These are phyloP conservation scores for Nothocercus julius DNA, from an alignment of 2,113 vertebrate species.

Conservation along the genomic window DNA sequence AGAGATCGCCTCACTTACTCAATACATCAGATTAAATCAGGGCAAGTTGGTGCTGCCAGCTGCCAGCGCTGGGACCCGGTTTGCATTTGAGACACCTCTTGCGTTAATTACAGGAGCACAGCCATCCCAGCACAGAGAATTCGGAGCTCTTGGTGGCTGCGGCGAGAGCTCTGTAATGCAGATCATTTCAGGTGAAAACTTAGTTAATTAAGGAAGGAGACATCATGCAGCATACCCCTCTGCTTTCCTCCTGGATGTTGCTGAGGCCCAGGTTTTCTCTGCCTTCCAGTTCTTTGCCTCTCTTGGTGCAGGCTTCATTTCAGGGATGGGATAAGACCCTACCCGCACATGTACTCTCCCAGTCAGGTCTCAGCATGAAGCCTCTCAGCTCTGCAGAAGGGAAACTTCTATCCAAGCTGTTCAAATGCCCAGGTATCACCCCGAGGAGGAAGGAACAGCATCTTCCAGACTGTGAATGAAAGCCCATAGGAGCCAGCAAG, in stretches of 20 bases:
- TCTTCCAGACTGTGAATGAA: not conserved
- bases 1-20: conserved; percentile 6
- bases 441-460: not conserved
- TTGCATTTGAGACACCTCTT: conserved; percentile 14
- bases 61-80: not conserved
- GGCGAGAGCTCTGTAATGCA: not conserved
- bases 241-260: not conserved
- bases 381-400: fast-evolving
- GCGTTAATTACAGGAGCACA: conserved; percentile 32
- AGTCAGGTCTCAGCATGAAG: not conserved
- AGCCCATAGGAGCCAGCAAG: not conserved
- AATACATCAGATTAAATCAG: conserved; percentile 42
- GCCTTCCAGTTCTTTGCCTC: not conserved
- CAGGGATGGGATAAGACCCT: not conserved
- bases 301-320: not conserved
- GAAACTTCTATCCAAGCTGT: not conserved
- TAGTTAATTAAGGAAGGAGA: not conserved
- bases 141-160: not conserved
- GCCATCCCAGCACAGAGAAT: conserved; percentile 31
- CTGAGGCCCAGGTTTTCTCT: not conserved
- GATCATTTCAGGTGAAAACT: not conserved
- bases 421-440: not conserved
- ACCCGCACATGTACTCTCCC: not conserved
- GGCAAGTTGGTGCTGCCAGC: conserved; percentile 3
- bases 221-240: not conserved